Conservation (phyloP, 2,888 invertebrate species). For the Lasius fuliginosus region DNA sequence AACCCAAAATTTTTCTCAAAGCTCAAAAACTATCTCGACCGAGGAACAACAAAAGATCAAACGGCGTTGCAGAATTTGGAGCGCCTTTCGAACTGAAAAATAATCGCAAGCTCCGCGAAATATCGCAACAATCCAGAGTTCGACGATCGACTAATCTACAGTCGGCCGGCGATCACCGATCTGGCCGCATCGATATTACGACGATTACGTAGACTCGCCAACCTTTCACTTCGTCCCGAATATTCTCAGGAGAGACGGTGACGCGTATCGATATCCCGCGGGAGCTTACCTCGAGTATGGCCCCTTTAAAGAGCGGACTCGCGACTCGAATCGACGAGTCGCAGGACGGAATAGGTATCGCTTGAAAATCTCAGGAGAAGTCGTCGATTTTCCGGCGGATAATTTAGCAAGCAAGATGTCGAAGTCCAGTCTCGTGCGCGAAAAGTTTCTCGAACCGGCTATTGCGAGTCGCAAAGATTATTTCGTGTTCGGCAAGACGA, state of each 20-base stretch:
- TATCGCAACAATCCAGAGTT: neutral
- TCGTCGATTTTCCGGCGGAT: slow-evolving; percentile 29
- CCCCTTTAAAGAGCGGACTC: slow-evolving; percentile 23
- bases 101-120: neutral
- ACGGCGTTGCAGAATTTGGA: neutral
- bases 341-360: slow-evolving; percentile 15
- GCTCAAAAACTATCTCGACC: neutral
- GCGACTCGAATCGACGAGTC: slow-evolving; percentile 14
- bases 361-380: neutral
- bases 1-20: slow-evolving; percentile 1
- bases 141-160: slow-evolving; percentile 10
- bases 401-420: slow-evolving; percentile 22
- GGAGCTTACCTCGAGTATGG: slow-evolving; percentile 16
- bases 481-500: neutral
- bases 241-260: neutral
- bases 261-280: slow-evolving; percentile 35
- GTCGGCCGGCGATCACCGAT: neutral
- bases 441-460: neutral
- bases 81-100: neutral
- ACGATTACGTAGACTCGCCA: slow-evolving; percentile 1
- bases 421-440: neutral
- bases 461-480: slow-evolving; percentile 2
- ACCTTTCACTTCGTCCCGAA: neutral
- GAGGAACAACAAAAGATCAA: neutral
- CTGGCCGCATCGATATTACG: slow-evolving; percentile 36